Evolutionary conservation across 2,888 invertebrate genomes (phyloP).

Genomic region (Drosophila quinaria): DNA sequence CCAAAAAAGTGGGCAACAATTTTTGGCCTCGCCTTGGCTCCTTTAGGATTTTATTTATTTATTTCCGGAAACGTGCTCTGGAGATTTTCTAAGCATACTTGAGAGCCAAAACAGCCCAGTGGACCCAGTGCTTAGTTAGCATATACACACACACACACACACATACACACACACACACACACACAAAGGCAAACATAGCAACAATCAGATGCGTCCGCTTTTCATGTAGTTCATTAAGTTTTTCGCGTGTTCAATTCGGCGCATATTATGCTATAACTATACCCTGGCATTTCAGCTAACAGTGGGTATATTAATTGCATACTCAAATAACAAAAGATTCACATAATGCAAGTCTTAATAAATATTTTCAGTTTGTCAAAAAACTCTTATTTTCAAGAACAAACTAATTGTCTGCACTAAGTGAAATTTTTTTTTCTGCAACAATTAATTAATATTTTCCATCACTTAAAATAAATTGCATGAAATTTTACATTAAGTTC

Average conservation of each 20-base stretch:
- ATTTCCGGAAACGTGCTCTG: constrained; percentile 78
- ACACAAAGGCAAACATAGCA: constrained; percentile 36
- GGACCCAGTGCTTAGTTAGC: constrained; percentile 56
- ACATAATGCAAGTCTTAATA: background rate
- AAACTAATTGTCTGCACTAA: too few species aligned
- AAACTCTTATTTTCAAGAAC: too few species aligned
- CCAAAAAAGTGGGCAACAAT: constrained; percentile 37
- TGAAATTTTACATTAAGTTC: too few species aligned
- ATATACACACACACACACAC: constrained; percentile 34
- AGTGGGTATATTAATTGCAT: constrained; percentile 4
- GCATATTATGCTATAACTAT: constrained; percentile 11
- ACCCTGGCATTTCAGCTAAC: constrained; percentile 17
- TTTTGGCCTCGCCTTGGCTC: constrained; percentile 30
- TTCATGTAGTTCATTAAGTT: constrained; percentile 78
- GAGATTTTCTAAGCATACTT: constrained; percentile 68
- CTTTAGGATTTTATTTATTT: constrained; percentile 77
- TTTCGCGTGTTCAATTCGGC: constrained; percentile 52
- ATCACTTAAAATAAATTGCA: too few species aligned
- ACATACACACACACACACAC: constrained; percentile 18
- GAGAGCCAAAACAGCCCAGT: constrained; percentile 35
- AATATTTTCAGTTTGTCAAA: background rate
- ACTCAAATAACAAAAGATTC: background rate
- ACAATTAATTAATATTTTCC: too few species aligned
- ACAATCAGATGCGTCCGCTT: constrained; percentile 56
- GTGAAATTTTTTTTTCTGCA: too few species aligned